Conservation (phyloP, 2,113 vertebrate species). For the Abramis brama region DNA sequence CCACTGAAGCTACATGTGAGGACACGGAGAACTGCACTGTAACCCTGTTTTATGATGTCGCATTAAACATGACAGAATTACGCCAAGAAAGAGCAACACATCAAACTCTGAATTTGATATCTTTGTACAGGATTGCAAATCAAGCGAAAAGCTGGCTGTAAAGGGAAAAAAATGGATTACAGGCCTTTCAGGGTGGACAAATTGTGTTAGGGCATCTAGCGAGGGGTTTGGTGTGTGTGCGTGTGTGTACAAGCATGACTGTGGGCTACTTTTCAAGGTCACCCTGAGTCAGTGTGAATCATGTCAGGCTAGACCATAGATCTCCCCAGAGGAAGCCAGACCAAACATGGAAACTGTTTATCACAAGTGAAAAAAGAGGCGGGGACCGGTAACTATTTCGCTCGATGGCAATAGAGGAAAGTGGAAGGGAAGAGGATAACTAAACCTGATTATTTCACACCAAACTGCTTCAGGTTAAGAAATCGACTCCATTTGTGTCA, state of each 20-base stretch:
- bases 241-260: constrained; percentile 49
- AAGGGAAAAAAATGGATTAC: constrained; percentile 13
- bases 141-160: constrained; percentile 27
- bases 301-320: constrained; percentile 77
- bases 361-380: constrained; percentile 31
- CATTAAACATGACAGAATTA: constrained; percentile 44
- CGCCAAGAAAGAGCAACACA: constrained; percentile 33
- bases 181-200: constrained; percentile 21
- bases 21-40: neutral
- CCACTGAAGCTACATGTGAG: constrained; percentile 18
- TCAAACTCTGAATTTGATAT: constrained; percentile 11
- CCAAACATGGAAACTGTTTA: constrained; percentile 68
- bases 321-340: constrained; percentile 76
- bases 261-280: constrained; percentile 82
- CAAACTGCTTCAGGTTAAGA: constrained; percentile 25
- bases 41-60: constrained; percentile 5
- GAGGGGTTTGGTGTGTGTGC: neutral
- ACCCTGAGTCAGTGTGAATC: constrained; percentile 83
- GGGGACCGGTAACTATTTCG: neutral
- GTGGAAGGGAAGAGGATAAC: neutral
- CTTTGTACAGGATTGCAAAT: constrained; percentile 25
- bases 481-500: constrained; percentile 17
- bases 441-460: constrained; percentile 13
- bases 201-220: constrained; percentile 9
- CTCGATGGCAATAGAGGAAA: neutral